Conservation (phyloP, 2,113 vertebrate species). For the Hippoglossus stenolepis region DNA sequence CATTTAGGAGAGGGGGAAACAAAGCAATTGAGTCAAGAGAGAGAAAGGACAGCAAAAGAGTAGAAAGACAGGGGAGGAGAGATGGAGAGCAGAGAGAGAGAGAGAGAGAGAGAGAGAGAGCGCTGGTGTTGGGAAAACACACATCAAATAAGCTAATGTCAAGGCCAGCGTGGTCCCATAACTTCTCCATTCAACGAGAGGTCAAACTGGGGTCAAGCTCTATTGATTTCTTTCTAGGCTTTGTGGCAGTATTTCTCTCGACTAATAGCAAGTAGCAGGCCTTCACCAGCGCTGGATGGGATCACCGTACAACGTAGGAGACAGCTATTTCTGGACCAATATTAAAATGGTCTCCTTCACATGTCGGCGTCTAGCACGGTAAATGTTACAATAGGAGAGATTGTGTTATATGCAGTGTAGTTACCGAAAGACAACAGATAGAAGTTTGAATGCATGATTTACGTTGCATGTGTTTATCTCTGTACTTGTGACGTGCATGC, state of each 20-base stretch:
- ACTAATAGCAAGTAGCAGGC: constrained; percentile 59
- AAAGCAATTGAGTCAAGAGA: constrained; percentile 34
- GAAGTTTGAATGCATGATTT: constrained; percentile 34
- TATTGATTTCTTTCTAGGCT: constrained; percentile 79
- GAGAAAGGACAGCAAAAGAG: constrained; percentile 15
- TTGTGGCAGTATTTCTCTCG: constrained; percentile 77
- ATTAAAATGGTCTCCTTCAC: constrained; percentile 12
- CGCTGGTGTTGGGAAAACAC: constrained; percentile 55
- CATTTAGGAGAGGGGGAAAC: constrained; percentile 53
- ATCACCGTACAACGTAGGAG: constrained; percentile 32
- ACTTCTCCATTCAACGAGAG: constrained; percentile 77
- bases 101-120: constrained; percentile 30
- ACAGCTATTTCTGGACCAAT: constrained; percentile 46
- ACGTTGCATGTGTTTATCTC: constrained; percentile 40
- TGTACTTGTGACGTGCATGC: constrained; percentile 10
- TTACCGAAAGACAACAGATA: constrained; percentile 22
- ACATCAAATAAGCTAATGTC: constrained; percentile 75
- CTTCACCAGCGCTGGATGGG: constrained; percentile 50
- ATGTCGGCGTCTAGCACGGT: constrained; percentile 5
- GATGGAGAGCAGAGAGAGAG: constrained; percentile 30
- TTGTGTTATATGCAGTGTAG: neutral
- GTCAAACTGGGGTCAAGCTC: constrained; percentile 77
- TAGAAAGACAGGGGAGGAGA: constrained; percentile 28
- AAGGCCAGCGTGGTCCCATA: constrained; percentile 76
- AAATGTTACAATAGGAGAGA: constrained; percentile 3